phyloP scores from a whole-genome alignment of 2,113 vertebrate genomes.

The Sphaerodactylus townsendi region DNA sequence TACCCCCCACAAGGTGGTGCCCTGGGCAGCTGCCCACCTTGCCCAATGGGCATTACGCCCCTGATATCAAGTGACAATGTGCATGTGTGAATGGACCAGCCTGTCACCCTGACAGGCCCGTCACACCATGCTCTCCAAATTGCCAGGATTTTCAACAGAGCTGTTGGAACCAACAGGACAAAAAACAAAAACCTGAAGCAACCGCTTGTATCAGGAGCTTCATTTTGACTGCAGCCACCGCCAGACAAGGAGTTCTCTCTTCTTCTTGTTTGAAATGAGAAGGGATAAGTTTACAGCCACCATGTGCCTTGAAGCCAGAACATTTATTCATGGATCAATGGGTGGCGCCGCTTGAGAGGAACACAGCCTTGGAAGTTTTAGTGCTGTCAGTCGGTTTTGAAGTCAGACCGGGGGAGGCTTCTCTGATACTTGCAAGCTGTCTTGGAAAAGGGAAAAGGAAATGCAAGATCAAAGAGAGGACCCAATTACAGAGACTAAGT shows the following conservation, averaged over 20 bases:
- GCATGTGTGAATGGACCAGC: neutral
- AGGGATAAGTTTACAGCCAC: constrained; percentile 47
- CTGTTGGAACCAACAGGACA: neutral
- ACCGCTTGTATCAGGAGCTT: neutral
- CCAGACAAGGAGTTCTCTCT: constrained; percentile 49
- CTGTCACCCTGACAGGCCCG: too few species aligned
- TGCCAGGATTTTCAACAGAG: too few species aligned
- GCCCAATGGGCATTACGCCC: too few species aligned
- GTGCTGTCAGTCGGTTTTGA: constrained; percentile 61
- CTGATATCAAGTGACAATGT: neutral
- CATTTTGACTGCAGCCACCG: constrained; percentile 44
- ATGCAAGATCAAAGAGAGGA: constrained; percentile 43
- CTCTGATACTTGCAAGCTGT: constrained; percentile 59
- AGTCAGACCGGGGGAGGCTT: constrained; percentile 61
- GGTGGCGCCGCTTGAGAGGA: constrained; percentile 62
- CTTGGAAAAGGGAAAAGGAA: constrained; percentile 16
- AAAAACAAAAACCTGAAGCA: too few species aligned
- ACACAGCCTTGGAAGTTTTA: constrained; percentile 60
- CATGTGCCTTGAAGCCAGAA: constrained; percentile 67
- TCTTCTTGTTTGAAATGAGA: constrained; percentile 38
- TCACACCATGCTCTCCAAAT: neutral
- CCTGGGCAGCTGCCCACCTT: too few species aligned
- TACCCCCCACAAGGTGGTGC: too few species aligned
- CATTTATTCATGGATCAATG: constrained; percentile 72
- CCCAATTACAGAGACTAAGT: constrained; percentile 36